Evolutionary conservation across 2,888 invertebrate species (phyloP).

Genomic region (Lithophane leautieri): DNA sequence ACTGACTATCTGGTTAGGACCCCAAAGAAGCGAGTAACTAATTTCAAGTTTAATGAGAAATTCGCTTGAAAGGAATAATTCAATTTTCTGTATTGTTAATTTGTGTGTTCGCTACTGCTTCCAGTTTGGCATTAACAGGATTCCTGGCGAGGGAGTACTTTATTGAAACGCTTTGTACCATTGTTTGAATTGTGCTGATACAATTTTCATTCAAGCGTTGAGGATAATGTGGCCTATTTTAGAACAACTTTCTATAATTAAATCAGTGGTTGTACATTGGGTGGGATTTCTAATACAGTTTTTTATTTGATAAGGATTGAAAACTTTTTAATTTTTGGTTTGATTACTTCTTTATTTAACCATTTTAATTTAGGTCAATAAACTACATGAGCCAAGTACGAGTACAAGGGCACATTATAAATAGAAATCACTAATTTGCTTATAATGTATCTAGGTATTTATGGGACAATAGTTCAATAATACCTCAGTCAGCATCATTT

Average conservation of each 20-base stretch:
- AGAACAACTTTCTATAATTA: constrained; percentile 45
- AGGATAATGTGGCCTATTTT: constrained; percentile 50
- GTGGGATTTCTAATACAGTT: constrained; percentile 24
- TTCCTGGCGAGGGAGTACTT: constrained; percentile 74
- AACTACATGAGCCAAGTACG: not conserved
- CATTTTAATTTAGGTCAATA: constrained; percentile 1
- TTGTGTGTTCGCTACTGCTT: constrained; percentile 64
- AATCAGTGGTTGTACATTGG: constrained; percentile 44
- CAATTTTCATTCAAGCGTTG: constrained; percentile 62
- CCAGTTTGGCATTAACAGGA: constrained; percentile 68
- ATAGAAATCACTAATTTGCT: not conserved
- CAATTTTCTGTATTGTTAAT: constrained; percentile 79
- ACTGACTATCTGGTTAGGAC: constrained; percentile 83
- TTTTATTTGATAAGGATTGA: constrained; percentile 37
- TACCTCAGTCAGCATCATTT: constrained; percentile 32
- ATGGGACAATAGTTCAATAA: constrained; percentile 25
- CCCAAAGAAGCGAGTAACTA: constrained; percentile 78
- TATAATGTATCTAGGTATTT: not conserved
- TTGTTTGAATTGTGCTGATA: constrained; percentile 61
- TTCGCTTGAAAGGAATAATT: constrained; percentile 83
- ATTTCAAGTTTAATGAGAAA: constrained; percentile 87
- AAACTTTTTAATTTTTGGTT: constrained; percentile 9
- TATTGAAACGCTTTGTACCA: constrained; percentile 60
- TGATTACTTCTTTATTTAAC: constrained; percentile 8
- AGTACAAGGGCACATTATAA: not conserved